Evolutionary conservation across 2,797 vertebrate genomes (phyloP), one percentile per base, ranked within the genome.

Genomic region (Brotogeris chrysoptera): DNA sequence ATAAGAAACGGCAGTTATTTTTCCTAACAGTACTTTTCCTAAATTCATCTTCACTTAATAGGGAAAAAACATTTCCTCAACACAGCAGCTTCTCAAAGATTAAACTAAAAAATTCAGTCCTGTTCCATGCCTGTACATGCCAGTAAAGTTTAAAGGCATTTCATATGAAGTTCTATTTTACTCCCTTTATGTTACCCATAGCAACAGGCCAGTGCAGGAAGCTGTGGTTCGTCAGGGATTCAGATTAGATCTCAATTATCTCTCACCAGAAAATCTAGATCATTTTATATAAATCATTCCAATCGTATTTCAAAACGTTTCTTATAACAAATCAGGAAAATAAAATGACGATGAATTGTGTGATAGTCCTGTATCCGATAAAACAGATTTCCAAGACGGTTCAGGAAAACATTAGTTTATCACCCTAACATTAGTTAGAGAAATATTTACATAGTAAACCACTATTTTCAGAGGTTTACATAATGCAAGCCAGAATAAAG

Each of bases 41-140:
- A 97, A 94, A 95, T 98, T 97, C 97, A 98, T 98, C 96, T 96
- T 97, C 95, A 95, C 92, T 97, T 96, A 95, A 86, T 94, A 77
- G 61, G 65, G 61, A 95, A 80, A 92, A 70, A 95, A 69, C 92
- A 97, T 97, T 88, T 96, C 93, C 60, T 86, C 76, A 92, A 86
- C 53, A 77, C 82, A 63, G 84, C 73, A 71, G 97, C 93, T 96
- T 83, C 93, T 83, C 92, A 68, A 94, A 89, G 77, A 94, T 86
- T 91, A 86, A 96, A 84, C 82, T 60, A 60, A 55, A 84, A 87
- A 93, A 80, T 68, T 60, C 53, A 76, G 60, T 60, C 57, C 95
- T 93, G 95, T 95, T 97, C 98, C 98, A 93, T 98, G 98, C 98
- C 98, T 98, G 98, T 98, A 98, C 98, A 98, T 95, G 99, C 98